A percentile compares a stretch with the other conserved stretches of the same genome.
Evolutionary conservation across 2,888 invertebrate genomes (phyloP).

Genomic region (Pecten maximus): DNA sequence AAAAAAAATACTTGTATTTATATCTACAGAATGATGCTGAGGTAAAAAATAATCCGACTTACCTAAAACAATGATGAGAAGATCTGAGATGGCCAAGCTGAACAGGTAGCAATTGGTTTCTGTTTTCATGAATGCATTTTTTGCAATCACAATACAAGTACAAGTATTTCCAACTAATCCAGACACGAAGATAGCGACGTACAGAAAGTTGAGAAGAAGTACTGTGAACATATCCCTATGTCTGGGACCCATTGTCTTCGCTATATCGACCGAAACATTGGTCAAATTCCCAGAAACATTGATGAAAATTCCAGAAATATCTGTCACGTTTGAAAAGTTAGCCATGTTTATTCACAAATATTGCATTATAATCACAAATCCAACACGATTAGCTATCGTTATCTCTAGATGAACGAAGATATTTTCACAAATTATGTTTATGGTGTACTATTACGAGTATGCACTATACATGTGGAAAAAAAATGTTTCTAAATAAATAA

Average conservation of each 20-base stretch:
- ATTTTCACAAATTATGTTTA: not conserved
- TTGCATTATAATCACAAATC: too few relatives aligned
- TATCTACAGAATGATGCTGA: not conserved
- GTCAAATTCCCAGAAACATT: not conserved
- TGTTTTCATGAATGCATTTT: not conserved
- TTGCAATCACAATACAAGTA: not conserved
- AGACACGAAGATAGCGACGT: not conserved
- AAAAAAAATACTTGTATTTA: too few relatives aligned
- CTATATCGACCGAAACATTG: not conserved
- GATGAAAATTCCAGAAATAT: not conserved
- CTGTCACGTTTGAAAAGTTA: not conserved
- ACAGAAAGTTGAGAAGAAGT: not conserved
- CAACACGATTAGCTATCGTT: not conserved
- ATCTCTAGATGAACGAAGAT: not conserved
- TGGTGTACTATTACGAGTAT: too few relatives aligned
- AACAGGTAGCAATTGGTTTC: constrained; percentile 7
- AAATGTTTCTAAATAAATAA: too few relatives aligned
- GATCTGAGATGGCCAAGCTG: not conserved
- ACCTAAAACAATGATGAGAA: not conserved
- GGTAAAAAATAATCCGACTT: not conserved
- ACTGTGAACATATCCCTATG: not conserved
- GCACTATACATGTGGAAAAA: too few relatives aligned
- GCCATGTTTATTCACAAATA: not conserved
- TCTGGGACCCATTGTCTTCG: not conserved
- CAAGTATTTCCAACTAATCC: not conserved